Base-by-base conservation (phyloP, 2,888 invertebrate genomes). In the Acronicta leporina region DNA sequence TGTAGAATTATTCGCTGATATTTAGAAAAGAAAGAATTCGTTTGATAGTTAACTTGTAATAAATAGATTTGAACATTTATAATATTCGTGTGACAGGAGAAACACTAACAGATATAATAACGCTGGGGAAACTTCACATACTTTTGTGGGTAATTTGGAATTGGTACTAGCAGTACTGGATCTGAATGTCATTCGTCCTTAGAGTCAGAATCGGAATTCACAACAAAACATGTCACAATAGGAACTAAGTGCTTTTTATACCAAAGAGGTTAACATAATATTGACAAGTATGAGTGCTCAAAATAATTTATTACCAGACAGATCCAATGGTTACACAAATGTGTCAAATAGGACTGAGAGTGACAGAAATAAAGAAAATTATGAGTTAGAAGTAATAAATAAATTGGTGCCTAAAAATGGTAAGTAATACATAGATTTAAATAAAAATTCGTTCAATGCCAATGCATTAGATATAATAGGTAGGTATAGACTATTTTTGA, bases 341-440 rank as follows among this genome's bases (percentile, higher is more conserved):
- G 44, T 55, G 47, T 45, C 60, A 54, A 60, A 55, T 30, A 27
- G 42, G 6, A 27, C n/a, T 16, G 16, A 13, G 43, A 55, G n/a
- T 11, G 38, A 56, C 30, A 67, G 30, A 15, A 50, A 62, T 11
- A 53, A 40, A n/a, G 56, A 42, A 53, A 53, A 50, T n/a, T 27
- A 73, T 54, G 56, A 69, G 11, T 50, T 73, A 11, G 52, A 53
- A 45, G 73, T 68, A 51, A 51, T 45, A 42, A 45, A 13, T 51
- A 54, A 56, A 56, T 49, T 69, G 11, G 41, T 69, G 13, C n/a
- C 46, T 5, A 15, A 27, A 42, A 61, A 44, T 40, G 62, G 69
- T 69, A n/a, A 69, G 73, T 73, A 42, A 8, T 44, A 11, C 9
- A 11, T 2, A 2, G 4, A 20, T 3, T 7, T 8, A 30, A 40